phyloP scores from a whole-genome alignment of 2,888 invertebrate species.

The Drosophila cognata region DNA sequence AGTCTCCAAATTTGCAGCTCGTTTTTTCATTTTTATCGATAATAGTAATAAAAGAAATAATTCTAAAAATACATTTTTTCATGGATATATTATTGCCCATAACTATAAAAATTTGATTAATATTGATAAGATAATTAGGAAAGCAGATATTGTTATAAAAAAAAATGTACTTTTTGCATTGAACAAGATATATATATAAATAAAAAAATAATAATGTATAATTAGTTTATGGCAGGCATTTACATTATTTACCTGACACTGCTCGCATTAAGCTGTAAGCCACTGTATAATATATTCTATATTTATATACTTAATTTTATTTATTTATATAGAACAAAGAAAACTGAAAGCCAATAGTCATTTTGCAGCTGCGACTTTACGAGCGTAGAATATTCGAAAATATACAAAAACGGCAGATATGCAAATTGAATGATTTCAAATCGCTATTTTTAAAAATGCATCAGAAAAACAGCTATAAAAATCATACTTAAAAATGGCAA shows the following conservation, averaged over 20 bases:
- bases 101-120: neutral
- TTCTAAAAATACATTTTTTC: no score
- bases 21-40: no score
- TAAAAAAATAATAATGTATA: no score
- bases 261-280: no score
- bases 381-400: neutral
- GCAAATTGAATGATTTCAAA: neutral
- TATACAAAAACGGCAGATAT: neutral
- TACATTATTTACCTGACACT: no score
- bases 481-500: neutral
- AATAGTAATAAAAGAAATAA: no score
- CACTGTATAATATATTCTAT: no score
- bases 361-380: neutral
- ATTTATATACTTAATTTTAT: neutral
- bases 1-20: neutral
- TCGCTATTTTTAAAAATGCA: neutral
- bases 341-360: neutral
- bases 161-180: no score
- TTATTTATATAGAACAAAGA: neutral
- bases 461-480: neutral
- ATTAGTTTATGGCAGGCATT: no score
- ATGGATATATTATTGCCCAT: no score
- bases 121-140: neutral
- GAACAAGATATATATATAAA: neutral
- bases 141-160: neutral